Conservation (phyloP, 2,888 invertebrate species). For the Zonitis immaculata region DNA sequence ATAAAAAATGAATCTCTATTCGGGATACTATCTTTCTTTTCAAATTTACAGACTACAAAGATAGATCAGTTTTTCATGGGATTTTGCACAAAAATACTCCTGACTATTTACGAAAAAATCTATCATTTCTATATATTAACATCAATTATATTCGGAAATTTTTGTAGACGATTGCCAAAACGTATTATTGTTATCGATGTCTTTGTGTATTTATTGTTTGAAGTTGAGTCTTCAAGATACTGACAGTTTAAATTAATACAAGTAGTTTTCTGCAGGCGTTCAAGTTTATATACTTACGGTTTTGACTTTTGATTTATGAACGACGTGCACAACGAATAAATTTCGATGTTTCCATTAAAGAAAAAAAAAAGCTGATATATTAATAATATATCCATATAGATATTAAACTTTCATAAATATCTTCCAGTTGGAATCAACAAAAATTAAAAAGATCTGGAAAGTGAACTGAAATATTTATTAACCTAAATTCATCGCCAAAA, state of each 20-base stretch:
- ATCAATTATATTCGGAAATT: no score
- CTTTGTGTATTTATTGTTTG: no score
- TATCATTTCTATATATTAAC: no score
- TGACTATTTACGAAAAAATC: no score
- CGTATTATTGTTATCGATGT: no score
- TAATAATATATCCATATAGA: background rate
- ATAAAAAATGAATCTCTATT: conserved; percentile 20
- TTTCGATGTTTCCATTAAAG: background rate
- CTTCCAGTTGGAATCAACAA: background rate
- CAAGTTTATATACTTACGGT: background rate
- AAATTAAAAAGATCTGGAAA: no score
- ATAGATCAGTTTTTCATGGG: conserved; percentile 11
- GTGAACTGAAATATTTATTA: no score
- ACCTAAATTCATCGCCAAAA: no score
- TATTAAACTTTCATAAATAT: background rate
- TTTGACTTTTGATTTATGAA: background rate
- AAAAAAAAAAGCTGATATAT: background rate
- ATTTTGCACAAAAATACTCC: no score
- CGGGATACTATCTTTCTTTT: conserved; percentile 16
- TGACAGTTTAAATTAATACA: background rate
- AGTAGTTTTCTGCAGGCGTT: conserved; percentile 7
- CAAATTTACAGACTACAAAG: conserved; percentile 6
- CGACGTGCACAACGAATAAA: background rate
- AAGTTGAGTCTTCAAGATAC: background rate
- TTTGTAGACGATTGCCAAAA: no score